Evolutionary conservation across 2,888 invertebrate genomes (phyloP).

Genomic region (Nemotelus pantherinus): DNA sequence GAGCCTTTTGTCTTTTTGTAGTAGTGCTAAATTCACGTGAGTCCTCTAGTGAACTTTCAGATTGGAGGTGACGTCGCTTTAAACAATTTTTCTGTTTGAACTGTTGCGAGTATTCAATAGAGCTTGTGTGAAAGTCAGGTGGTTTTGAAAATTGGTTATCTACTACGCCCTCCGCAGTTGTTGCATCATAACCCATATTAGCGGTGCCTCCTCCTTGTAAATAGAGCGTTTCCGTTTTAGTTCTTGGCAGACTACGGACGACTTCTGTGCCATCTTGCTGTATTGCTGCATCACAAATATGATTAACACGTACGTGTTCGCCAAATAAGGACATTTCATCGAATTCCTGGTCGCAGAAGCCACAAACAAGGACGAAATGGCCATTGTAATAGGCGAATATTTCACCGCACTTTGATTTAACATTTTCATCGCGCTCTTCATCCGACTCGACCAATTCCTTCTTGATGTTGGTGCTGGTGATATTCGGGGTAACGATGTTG

Average conservation of each 20-base stretch:
- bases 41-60: neutral
- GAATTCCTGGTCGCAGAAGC: conserved; percentile 20
- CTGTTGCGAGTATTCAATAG: too few relatives aligned
- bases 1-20: too few relatives aligned
- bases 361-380: neutral
- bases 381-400: conserved; percentile 8
- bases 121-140: neutral
- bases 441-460: neutral
- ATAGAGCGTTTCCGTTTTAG: neutral
- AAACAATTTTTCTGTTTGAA: too few relatives aligned
- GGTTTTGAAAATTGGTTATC: too few relatives aligned
- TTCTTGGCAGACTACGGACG: neutral
- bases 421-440: neutral
- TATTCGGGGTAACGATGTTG: neutral
- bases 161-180: too few relatives aligned
- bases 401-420: conserved; percentile 28
- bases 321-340: neutral
- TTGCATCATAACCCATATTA: too few relatives aligned
- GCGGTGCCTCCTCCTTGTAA: too few relatives aligned
- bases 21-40: too few relatives aligned
- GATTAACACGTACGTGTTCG: neutral
- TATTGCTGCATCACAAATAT: neutral
- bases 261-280: neutral
- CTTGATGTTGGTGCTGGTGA: neutral
- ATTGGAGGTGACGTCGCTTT: too few relatives aligned